Conservation (phyloP, 2,797 vertebrate species). For the Chromis chromis region DNA sequence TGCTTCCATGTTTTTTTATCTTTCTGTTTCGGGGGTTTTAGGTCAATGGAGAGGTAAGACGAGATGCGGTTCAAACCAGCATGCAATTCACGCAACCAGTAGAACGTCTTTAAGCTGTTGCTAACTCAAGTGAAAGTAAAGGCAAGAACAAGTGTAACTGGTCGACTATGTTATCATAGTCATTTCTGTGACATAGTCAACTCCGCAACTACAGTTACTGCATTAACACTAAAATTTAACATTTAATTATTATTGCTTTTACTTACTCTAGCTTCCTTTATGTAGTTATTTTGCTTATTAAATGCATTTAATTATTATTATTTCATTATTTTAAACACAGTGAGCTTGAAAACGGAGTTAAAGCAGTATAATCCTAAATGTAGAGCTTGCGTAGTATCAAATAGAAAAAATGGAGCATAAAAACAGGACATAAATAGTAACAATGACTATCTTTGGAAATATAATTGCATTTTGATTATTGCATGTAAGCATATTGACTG, state of each 20-base stretch:
- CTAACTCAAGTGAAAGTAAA: slow-evolving; percentile 38
- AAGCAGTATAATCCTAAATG: slow-evolving; percentile 3
- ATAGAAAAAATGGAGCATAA: neutral
- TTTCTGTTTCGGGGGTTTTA: slow-evolving; percentile 89
- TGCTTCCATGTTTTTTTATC: slow-evolving; percentile 87
- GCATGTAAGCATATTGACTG: slow-evolving; percentile 73
- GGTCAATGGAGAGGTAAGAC: slow-evolving; percentile 98
- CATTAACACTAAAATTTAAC: slow-evolving; percentile 27
- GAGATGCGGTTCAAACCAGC: slow-evolving; percentile 82
- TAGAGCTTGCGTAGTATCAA: slow-evolving; percentile 36
- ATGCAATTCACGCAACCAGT: slow-evolving; percentile 72
- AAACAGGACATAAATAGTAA: slow-evolving; percentile 5
- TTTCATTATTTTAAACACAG: slow-evolving; percentile 19
- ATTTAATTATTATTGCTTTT: slow-evolving; percentile 27
- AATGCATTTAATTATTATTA: neutral
- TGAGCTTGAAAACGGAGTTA: slow-evolving; percentile 13
- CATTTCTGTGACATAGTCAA: slow-evolving; percentile 10
- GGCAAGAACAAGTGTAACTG: slow-evolving; percentile 9
- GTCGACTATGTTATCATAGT: slow-evolving; percentile 23
- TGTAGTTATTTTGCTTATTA: slow-evolving; percentile 6
- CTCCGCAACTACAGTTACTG: slow-evolving; percentile 17
- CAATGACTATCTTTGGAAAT: neutral
- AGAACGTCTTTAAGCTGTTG: slow-evolving; percentile 26
- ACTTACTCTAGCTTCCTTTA: slow-evolving; percentile 29
- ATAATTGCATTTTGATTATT: slow-evolving; percentile 72